These are phyloP conservation scores for Galerucella pusilla DNA, from an alignment of 2,888 invertebrate genomes.

Conservation along the genomic window DNA sequence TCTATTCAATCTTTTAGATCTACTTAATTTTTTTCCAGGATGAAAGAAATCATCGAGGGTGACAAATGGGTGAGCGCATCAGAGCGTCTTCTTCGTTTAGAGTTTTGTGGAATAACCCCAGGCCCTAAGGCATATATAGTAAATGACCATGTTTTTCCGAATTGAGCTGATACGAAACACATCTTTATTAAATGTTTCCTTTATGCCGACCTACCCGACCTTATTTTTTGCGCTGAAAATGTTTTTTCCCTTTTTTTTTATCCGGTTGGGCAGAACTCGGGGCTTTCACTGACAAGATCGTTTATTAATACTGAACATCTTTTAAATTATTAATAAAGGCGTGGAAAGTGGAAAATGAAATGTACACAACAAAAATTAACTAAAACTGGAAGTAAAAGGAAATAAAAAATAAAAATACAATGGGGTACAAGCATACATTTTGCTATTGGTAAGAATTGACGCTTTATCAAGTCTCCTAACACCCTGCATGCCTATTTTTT, in stretches of 20 bases:
- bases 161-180: conserved; percentile 32
- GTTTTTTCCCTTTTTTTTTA: conserved; percentile 18
- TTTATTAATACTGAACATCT: conserved; percentile 5
- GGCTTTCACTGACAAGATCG: background rate
- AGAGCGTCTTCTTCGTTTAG: conserved; percentile 15
- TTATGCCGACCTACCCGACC: conserved; percentile 27
- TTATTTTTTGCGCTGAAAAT: conserved; percentile 27
- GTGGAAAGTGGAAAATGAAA: background rate
- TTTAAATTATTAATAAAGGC: background rate
- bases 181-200: conserved; percentile 38
- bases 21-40: conserved; percentile 19
- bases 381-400: no score
- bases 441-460: no score
- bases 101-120: conserved; percentile 27
- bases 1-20: conserved; percentile 11
- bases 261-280: background rate
- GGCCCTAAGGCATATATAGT: conserved; percentile 21
- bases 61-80: conserved; percentile 32
- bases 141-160: conserved; percentile 38
- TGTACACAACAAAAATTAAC: background rate
- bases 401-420: no score
- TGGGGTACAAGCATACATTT: no score
- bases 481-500: no score
- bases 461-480: no score
- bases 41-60: conserved; percentile 30